Conservation (phyloP, 2,113 vertebrate species). For the Terrapene triunguis region DNA sequence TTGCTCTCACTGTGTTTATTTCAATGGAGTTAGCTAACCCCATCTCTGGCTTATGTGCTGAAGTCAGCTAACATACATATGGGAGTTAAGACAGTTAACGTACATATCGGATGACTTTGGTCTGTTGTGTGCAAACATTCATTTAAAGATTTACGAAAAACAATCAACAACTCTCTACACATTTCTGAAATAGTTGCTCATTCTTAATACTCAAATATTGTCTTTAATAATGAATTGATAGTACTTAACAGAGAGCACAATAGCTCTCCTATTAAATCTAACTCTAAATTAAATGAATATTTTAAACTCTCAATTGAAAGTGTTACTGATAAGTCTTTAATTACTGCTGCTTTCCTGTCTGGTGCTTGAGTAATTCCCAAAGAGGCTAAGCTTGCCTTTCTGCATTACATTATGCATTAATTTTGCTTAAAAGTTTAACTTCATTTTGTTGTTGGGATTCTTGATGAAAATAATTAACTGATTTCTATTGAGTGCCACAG, state of each 20-base stretch:
- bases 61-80: background rate
- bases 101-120: background rate
- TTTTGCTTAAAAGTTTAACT: constrained; percentile 30
- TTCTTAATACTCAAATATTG: background rate
- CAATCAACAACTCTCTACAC: background rate
- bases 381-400: background rate
- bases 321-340: constrained; percentile 10
- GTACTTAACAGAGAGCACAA: background rate
- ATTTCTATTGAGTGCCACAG: background rate
- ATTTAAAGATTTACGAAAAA: background rate
- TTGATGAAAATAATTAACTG: background rate
- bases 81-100: background rate
- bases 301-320: constrained; percentile 8
- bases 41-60: background rate
- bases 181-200: background rate
- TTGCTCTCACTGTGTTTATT: background rate
- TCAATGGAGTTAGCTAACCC: background rate
- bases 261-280: background rate
- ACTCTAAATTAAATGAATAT: constrained; percentile 21
- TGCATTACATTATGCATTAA: background rate
- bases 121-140: background rate
- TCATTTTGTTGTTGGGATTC: constrained; percentile 15
- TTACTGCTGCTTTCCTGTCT: background rate
- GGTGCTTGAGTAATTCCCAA: background rate
- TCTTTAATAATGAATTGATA: constrained; percentile 1